These are phyloP conservation scores for Ectemnius cavifrons DNA, from an alignment of 2,888 invertebrate genomes.

Conservation along the genomic window DNA sequence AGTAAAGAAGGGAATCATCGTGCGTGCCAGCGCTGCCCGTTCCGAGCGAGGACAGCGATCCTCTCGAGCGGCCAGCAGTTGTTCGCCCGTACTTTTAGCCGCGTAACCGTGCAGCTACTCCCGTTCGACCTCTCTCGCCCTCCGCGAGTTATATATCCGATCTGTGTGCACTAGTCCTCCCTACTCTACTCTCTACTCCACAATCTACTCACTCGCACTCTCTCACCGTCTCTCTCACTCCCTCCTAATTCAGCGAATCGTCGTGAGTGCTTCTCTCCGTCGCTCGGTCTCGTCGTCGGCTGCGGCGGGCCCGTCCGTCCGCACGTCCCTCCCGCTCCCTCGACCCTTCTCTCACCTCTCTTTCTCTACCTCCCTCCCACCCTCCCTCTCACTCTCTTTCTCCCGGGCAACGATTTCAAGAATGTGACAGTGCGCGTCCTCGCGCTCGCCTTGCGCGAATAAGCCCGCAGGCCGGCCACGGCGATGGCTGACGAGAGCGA, in stretches of 20 bases:
- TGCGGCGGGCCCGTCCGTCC: constrained; percentile 3
- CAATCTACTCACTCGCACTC: constrained; percentile 12
- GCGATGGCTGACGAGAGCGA: constrained; percentile 54
- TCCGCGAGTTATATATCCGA: constrained; percentile 55
- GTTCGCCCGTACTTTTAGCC: constrained; percentile 34
- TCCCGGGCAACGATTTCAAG: constrained; percentile 62
- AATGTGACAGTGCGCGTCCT: constrained; percentile 71
- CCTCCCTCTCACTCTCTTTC: constrained; percentile 41
- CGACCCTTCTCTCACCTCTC: constrained; percentile 11
- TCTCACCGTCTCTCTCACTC: constrained; percentile 25
- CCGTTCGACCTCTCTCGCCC: constrained; percentile 59
- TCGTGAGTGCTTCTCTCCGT: neutral
- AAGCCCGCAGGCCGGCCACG: constrained; percentile 61
- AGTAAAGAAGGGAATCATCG: constrained; percentile 1
- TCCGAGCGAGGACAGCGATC: constrained; percentile 3
- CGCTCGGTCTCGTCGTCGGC: neutral
- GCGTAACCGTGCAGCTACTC: constrained; percentile 41
- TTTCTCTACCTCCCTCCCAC: constrained; percentile 4
- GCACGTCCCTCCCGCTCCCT: constrained; percentile 9
- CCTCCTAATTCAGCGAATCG: neutral
- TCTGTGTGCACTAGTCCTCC: constrained; percentile 41
- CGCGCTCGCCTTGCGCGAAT: constrained; percentile 63
- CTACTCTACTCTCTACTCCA: constrained; percentile 45
- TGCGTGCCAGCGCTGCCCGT: neutral
- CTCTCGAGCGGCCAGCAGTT: constrained; percentile 9